Evolutionary conservation across 2,113 vertebrate species (phyloP).

Genomic region (Poicephalus meyeri): DNA sequence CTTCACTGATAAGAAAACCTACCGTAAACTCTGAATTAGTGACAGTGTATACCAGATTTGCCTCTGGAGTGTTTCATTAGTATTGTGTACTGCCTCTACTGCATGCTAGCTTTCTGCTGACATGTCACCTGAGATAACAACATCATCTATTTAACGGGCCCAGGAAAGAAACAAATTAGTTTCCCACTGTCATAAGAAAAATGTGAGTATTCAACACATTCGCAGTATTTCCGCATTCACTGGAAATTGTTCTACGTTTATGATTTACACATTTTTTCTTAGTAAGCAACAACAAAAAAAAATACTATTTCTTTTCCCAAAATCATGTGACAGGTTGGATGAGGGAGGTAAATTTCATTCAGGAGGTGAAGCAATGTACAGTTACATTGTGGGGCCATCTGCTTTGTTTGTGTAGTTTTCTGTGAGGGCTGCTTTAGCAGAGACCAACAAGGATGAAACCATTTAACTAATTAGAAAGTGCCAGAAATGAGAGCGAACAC

Average conservation of each 20-base stretch:
- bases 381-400: constrained; percentile 45
- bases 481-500: constrained; percentile 49
- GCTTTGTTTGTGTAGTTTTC: constrained; percentile 45
- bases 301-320: neutral
- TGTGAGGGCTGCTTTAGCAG: constrained; percentile 30
- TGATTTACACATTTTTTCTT: constrained; percentile 48
- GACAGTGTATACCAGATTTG: constrained; percentile 51
- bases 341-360: constrained; percentile 51
- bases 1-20: constrained; percentile 73
- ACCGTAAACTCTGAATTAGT: constrained; percentile 70
- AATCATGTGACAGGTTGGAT: constrained; percentile 52
- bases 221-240: neutral
- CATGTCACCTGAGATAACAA: constrained; percentile 59
- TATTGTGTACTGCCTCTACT: constrained; percentile 47
- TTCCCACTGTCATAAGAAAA: constrained; percentile 6
- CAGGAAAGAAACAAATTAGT: constrained; percentile 36
- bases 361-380: constrained; percentile 13
- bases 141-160: constrained; percentile 66
- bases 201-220: neutral
- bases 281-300: neutral
- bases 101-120: constrained; percentile 59
- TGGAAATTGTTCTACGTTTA: constrained; percentile 9
- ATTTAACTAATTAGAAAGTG: constrained; percentile 63
- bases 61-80: constrained; percentile 56
- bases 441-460: constrained; percentile 46